Evolutionary conservation across 2,113 vertebrate genomes (phyloP).

Genomic region (Centrocercus urophasianus): DNA sequence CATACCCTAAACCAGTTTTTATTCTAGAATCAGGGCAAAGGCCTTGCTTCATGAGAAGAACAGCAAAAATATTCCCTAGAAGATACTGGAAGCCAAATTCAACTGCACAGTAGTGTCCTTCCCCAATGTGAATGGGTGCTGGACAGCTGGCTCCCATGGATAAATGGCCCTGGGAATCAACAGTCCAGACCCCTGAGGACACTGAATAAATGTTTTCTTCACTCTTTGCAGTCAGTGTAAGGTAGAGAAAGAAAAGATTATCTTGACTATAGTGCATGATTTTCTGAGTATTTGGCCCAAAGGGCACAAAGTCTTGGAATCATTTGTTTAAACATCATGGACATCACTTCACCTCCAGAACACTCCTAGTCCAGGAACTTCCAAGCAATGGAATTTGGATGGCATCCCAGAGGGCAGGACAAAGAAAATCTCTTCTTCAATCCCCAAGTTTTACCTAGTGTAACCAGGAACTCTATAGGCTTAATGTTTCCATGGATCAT

Average conservation of each 20-base stretch:
- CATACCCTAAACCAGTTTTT: neutral
- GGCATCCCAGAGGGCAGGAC: neutral
- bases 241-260: neutral
- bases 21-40: neutral
- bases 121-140: fast-evolving
- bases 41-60: neutral
- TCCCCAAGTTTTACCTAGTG: neutral
- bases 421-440: neutral
- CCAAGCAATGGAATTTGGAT: neutral
- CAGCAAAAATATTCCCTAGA: fast-evolving
- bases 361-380: neutral
- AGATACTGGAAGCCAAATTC: neutral
- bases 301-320: fast-evolving
- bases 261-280: fast-evolving
- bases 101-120: fast-evolving
- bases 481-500: fast-evolving
- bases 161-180: neutral
- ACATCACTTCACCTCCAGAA: neutral
- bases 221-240: neutral
- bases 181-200: fast-evolving
- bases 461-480: neutral
- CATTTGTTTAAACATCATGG: neutral
- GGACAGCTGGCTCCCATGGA: neutral
- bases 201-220: neutral
- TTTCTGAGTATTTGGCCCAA: neutral